Percentiles rank a stretch among this genome's conserved stretches.
These are phyloP conservation scores for human (Homo sapiens) DNA, from an alignment of 2,113 vertebrate species.

Conservation along the genomic window GRCh38 chr5:73437501-73438000, in stretches of 20 bases:
- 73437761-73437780: background rate
- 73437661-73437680: background rate
- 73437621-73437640: background rate
- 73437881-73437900: slow-evolving; percentile 58
- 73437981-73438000: slow-evolving; percentile 86
- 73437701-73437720: background rate
- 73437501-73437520: background rate
- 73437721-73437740: background rate
- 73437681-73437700: background rate
- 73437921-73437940: slow-evolving; percentile 82
- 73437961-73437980: slow-evolving; percentile 84
- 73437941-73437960: slow-evolving; percentile 86
- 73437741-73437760: background rate
- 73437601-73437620: background rate
- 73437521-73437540: background rate
- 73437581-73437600: background rate
- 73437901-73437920: slow-evolving; percentile 76
- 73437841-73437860: background rate
- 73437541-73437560: background rate
- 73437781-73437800: background rate
- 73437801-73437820: background rate
- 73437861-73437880: slow-evolving; percentile 63
- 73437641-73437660: rapidly evolving
- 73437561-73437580: background rate
- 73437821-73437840: background rate